Evolutionary conservation across 2,888 invertebrate species (phyloP), one percentile per base, ranked within the genome.

Genomic region (Synergus japonicus): DNA sequence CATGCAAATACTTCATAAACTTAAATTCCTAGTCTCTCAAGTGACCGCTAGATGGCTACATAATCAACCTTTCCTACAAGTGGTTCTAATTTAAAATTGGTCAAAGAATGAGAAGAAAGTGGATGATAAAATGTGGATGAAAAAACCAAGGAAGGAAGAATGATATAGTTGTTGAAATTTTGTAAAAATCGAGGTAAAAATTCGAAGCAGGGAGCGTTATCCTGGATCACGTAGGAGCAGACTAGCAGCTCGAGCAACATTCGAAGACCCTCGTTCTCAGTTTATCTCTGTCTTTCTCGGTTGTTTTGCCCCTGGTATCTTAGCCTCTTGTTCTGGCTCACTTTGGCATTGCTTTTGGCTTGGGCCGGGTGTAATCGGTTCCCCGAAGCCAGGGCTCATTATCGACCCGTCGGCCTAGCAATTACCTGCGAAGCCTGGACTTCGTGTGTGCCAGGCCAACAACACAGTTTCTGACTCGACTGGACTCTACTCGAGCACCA

Each of bases 381-480:
- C 92, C 90, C 87, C 92, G 92, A 92, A 92, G 91, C 92, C 91
- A 89, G 89, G 91, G 91, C 92, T 92, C 92, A 92, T 92, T 92
- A 92, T 92, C 92, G 92, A 92, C 92, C 92, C 92, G 92, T 91
- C 92, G 92, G 92, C 91, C 91, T 91, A 91, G 91, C 92, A 92
- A 92, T 92, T 92, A 92, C 92, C 91, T 91, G 91, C 90, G 90
- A 89, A 90, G 88, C 89, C 89, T 91, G 88, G 87, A 88, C 90
- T 91, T 88, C 88, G 89, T 90, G 88, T 90, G 88, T 89, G 89
- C 88, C 88, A 87, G 82, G 87, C 86, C 87, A 87, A 83, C 87
- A 87, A 84, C 86, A 86, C 87, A 89, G 87, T 89, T 89, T 88
- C 87, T 86, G 86, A 85, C 85, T 86, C 84, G 82, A 78, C 82